phyloP scores from a whole-genome alignment of 2,113 vertebrate genomes.

The Eonycteris spelaea region DNA sequence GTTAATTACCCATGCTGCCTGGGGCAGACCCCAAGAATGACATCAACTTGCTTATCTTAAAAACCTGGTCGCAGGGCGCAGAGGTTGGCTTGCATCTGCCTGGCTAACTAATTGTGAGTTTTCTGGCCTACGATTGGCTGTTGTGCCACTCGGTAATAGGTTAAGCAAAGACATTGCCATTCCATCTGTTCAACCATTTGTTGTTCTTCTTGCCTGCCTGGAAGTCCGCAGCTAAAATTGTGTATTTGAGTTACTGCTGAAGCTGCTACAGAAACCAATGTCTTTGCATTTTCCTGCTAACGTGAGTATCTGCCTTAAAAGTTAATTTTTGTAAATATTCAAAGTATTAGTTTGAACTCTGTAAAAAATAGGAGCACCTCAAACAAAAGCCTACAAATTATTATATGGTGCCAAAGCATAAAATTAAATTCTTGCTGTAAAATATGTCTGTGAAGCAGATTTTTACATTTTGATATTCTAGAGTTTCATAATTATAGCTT shows the following conservation, averaged over 20 bases:
- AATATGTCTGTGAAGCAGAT: constrained; percentile 5
- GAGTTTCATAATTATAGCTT: not conserved
- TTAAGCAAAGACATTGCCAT: constrained; percentile 92
- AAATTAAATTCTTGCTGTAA: constrained; percentile 12
- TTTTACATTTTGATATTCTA: constrained; percentile 7
- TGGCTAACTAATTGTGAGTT: constrained; percentile 88
- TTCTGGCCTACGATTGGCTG: constrained; percentile 87
- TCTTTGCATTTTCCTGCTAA: constrained; percentile 85
- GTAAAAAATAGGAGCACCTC: not conserved
- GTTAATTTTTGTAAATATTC: constrained; percentile 65
- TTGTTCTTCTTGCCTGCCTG: constrained; percentile 90
- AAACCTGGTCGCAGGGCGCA: constrained; percentile 85
- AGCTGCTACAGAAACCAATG: constrained; percentile 84
- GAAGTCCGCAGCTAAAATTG: constrained; percentile 85
- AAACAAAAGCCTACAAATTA: constrained; percentile 1
- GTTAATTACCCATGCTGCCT: constrained; percentile 92
- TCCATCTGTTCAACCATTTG: constrained; percentile 97
- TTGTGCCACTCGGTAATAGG: constrained; percentile 83
- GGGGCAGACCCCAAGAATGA: constrained; percentile 91
- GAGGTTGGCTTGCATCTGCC: constrained; percentile 90
- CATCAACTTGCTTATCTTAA: constrained; percentile 93
- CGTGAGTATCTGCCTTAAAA: constrained; percentile 81
- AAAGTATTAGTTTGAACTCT: not conserved
- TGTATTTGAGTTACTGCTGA: constrained; percentile 86
- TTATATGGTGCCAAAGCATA: not conserved